Evolutionary conservation across 35 echinoderm and acorn worm species (phyloP).

Genomic region (Heliocidaris tuberculata): DNA sequence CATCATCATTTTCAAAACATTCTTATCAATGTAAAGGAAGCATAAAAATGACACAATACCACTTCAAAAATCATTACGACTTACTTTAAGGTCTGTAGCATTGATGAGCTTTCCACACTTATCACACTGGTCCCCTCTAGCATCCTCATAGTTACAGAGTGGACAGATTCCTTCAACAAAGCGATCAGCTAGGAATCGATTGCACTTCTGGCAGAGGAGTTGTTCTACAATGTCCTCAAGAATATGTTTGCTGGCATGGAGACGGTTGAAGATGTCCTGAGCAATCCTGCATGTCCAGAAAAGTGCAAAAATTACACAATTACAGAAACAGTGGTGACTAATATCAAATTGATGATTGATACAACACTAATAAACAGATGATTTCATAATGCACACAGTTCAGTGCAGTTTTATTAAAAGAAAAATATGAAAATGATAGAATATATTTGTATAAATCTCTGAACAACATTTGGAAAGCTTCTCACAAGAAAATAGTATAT

Average conservation of each 20-base stretch:
- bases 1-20: too few species aligned
- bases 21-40: too few species aligned
- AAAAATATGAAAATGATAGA: too few species aligned
- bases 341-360: background rate
- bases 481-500: too few species aligned
- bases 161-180: conserved; percentile 97
- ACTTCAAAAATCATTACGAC: background rate
- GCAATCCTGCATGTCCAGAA: conserved; percentile 70
- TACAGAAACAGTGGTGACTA: background rate
- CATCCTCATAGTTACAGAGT: conserved; percentile 93
- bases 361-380: too few species aligned
- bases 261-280: conserved; percentile 91
- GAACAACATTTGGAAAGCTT: too few species aligned
- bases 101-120: conserved; percentile 98
- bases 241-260: conserved; percentile 65
- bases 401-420: too few species aligned
- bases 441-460: too few species aligned
- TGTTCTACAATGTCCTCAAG: conserved; percentile 88
- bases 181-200: conserved; percentile 88
- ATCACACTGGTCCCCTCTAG: conserved; percentile 94
- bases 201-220: conserved; percentile 83
- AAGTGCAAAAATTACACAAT: background rate
- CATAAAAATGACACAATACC: too few species aligned
- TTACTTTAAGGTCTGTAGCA: conserved; percentile 89
- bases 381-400: too few species aligned